These are phyloP conservation scores for Brachionus rubens DNA, from an alignment of 1,140 invertebrate genomes.

Conservation along the genomic window DNA sequence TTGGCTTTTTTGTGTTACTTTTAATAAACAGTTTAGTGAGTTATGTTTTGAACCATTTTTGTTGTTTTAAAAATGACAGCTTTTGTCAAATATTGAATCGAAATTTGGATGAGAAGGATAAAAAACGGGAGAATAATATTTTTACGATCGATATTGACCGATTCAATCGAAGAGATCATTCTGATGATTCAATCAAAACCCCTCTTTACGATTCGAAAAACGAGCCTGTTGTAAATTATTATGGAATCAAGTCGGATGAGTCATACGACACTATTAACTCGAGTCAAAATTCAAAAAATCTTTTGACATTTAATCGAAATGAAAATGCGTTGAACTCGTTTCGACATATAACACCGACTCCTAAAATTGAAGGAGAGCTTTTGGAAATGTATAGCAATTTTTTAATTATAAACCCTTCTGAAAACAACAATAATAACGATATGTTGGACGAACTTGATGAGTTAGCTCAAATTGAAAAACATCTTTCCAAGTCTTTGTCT, in stretches of 20 bases:
- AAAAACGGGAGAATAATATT: slow-evolving; percentile 26
- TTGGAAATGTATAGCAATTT: background rate
- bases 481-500: slow-evolving; percentile 26
- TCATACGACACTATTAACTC: background rate
- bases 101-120: background rate
- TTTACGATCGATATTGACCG: background rate
- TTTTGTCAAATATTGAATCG: slow-evolving; percentile 15
- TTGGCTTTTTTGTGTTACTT: background rate
- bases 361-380: background rate
- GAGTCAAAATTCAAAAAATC: background rate
- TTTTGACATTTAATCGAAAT: background rate
- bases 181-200: background rate
- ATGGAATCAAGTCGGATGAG: background rate
- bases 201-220: background rate
- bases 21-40: background rate
- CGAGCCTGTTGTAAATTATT: background rate
- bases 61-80: slow-evolving; percentile 19
- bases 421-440: background rate
- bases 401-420: background rate
- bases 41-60: background rate
- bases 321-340: too few relatives aligned
- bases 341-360: background rate
- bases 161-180: background rate
- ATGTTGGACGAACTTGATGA: background rate
- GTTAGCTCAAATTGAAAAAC: slow-evolving; percentile 4